phyloP scores from a whole-genome alignment of 2,113 vertebrate species.

The Esox niger region DNA sequence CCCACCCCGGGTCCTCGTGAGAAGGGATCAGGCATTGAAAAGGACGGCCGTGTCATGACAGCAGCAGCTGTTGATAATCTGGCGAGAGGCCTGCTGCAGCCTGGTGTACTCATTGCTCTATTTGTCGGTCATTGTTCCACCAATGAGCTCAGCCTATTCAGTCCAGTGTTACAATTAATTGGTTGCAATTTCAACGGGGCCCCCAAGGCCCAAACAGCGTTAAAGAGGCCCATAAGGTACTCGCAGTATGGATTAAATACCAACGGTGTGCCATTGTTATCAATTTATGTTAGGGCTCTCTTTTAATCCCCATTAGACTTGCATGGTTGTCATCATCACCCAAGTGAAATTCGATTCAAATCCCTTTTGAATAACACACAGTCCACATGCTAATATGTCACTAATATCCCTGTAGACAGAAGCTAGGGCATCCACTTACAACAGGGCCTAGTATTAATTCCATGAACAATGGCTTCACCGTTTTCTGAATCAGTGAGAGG shows the following conservation, averaged over 20 bases:
- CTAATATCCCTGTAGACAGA: background rate
- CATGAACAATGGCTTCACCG: background rate
- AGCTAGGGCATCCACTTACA: background rate
- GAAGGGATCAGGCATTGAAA: constrained; percentile 58
- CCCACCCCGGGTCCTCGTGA: constrained; percentile 33
- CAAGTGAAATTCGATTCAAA: background rate
- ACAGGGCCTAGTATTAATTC: background rate
- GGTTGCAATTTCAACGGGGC: constrained; percentile 72
- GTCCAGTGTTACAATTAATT: constrained; percentile 77
- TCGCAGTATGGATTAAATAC: constrained; percentile 66
- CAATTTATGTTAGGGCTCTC: background rate
- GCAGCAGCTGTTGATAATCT: constrained; percentile 81
- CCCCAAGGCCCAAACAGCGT: constrained; percentile 71
- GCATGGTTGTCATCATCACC: background rate
- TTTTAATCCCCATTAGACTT: constrained; percentile 17
- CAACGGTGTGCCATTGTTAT: constrained; percentile 61
- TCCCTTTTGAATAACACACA: background rate
- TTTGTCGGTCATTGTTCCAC: constrained; percentile 72
- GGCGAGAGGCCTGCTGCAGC: constrained; percentile 65
- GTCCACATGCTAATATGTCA: background rate
- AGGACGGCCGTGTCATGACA: constrained; percentile 55
- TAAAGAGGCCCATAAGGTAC: constrained; percentile 70
- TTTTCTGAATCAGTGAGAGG: background rate
- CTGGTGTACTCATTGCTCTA: constrained; percentile 56
- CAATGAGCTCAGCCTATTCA: constrained; percentile 80